Percentiles rank a stretch among this genome's conserved stretches.
These are phyloP conservation scores for Pipistrellus nathusii DNA, from an alignment of 2,797 vertebrate species.

Conservation along the genomic window DNA sequence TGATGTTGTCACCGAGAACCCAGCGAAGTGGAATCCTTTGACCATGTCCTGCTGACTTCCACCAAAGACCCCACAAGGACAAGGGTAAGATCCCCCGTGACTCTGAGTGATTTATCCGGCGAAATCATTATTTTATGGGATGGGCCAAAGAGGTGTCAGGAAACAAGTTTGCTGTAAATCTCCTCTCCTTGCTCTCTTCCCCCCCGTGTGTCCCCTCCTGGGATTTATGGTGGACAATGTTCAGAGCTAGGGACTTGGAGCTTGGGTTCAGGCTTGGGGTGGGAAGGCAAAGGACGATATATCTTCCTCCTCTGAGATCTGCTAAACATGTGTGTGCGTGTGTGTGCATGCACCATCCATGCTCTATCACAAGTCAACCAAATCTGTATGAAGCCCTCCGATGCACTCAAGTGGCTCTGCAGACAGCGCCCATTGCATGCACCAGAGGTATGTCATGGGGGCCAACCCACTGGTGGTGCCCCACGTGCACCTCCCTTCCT, in stretches of 20 bases:
- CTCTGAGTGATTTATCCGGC: slow-evolving; percentile 71
- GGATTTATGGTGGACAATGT: slow-evolving; percentile 76
- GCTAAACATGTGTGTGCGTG: not conserved
- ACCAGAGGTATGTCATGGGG: not conserved
- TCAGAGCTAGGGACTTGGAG: slow-evolving; percentile 71
- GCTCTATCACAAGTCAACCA: not conserved
- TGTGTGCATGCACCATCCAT: rapidly evolving
- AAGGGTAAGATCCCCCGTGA: slow-evolving; percentile 55
- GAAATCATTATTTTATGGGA: slow-evolving; percentile 71
- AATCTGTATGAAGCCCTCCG: not conserved
- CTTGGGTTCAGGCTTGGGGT: slow-evolving; percentile 75
- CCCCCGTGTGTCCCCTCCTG: slow-evolving; percentile 1
- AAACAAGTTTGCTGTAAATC: slow-evolving; percentile 78
- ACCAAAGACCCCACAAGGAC: slow-evolving; percentile 59
- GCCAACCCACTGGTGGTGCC: not conserved
- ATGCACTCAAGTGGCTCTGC: rapidly evolving
- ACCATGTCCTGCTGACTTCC: not conserved
- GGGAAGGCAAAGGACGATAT: slow-evolving; percentile 51
- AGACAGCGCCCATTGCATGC: not conserved
- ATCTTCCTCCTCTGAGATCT: slow-evolving; percentile 62
- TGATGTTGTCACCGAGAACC: slow-evolving; percentile 16
- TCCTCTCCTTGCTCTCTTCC: slow-evolving; percentile 51
- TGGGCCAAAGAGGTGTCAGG: slow-evolving; percentile 67
- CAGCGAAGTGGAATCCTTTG: slow-evolving; percentile 4
- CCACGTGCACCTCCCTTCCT: not conserved